These are phyloP conservation scores for Solea solea DNA, from an alignment of 2,113 vertebrate genomes.

Conservation along the genomic window DNA sequence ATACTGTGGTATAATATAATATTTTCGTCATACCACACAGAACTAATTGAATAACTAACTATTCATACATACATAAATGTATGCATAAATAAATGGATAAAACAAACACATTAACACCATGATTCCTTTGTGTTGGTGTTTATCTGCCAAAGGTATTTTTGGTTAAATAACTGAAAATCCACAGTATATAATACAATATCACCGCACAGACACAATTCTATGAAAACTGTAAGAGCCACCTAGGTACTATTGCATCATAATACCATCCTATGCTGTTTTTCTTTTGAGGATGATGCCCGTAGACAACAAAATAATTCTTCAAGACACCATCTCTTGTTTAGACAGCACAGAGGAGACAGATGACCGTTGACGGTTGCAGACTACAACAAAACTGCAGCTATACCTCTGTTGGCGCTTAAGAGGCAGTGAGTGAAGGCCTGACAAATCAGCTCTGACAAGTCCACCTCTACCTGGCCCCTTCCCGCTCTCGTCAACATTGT, in stretches of 20 bases:
- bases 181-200: too few species aligned
- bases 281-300: constrained; percentile 48
- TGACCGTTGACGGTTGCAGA: constrained; percentile 35
- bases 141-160: too few species aligned
- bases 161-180: too few species aligned
- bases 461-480: constrained; percentile 79
- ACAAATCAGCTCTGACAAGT: constrained; percentile 74
- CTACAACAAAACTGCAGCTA: constrained; percentile 35
- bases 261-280: background rate
- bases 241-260: background rate
- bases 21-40: too few species aligned
- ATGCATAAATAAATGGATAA: too few species aligned
- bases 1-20: too few species aligned
- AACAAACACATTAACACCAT: too few species aligned
- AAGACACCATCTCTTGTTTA: constrained; percentile 53
- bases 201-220: too few species aligned
- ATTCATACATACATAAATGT: too few species aligned
- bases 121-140: too few species aligned
- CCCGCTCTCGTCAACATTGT: constrained; percentile 56
- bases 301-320: constrained; percentile 60
- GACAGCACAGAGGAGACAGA: constrained; percentile 52
- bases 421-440: constrained; percentile 57
- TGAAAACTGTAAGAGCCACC: background rate
- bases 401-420: constrained; percentile 45
- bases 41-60: too few species aligned